Percentiles rank a stretch among this genome's conserved stretches.
These are phyloP conservation scores for Acleris holmiana DNA, from an alignment of 2,888 invertebrate species.

Conservation along the genomic window DNA sequence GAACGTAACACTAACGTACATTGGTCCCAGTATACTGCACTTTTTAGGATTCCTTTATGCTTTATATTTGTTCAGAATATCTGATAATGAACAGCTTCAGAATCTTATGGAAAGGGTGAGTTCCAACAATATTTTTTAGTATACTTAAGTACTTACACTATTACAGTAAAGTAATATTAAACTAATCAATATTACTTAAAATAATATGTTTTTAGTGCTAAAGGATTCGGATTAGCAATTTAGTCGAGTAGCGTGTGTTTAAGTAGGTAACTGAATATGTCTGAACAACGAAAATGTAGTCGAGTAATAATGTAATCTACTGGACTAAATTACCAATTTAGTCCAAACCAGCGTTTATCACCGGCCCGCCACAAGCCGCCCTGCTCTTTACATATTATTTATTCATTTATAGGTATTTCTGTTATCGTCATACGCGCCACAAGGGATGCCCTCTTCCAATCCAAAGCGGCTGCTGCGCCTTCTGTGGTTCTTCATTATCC, in stretches of 20 bases:
- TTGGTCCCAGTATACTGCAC: conserved; percentile 89
- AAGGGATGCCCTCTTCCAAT: conserved; percentile 84
- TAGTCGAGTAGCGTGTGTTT: no score
- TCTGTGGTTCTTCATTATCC: conserved; percentile 89
- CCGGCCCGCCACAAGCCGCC: no score
- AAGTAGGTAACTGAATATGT: no score
- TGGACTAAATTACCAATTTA: no score
- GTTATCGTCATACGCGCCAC: conserved; percentile 87
- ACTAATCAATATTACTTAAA: no score
- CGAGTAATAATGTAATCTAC: no score
- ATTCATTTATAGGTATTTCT: conserved; percentile 86
- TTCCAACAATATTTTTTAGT: conserved; percentile 20
- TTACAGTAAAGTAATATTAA: no score
- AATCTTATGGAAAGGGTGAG: conserved; percentile 92
- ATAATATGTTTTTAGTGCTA: no score
- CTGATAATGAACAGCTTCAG: conserved; percentile 92
- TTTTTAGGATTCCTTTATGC: conserved; percentile 89
- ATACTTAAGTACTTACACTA: neutral
- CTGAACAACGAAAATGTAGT: no score
- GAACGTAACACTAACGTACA: conserved; percentile 88
- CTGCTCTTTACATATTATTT: neutral
- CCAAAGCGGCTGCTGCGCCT: conserved; percentile 88
- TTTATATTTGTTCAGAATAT: conserved; percentile 88
- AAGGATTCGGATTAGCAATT: no score
- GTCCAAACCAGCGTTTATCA: no score